Conservation (phyloP, 2,888 invertebrate genomes). For the Hypomecis punctinalis region DNA sequence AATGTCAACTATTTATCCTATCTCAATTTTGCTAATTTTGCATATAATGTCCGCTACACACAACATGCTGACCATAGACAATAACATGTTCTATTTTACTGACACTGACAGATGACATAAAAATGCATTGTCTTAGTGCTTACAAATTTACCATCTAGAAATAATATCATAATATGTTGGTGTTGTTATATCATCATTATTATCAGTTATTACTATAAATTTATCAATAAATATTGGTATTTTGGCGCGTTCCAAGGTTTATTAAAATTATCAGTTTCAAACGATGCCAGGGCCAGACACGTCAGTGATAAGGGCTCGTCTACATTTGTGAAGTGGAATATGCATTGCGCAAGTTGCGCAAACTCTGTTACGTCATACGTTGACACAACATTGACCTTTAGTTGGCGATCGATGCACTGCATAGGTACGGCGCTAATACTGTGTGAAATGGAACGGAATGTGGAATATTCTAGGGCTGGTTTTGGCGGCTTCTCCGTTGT, state of each 20-base stretch:
- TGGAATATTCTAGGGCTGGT: not conserved
- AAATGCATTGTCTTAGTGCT: not conserved
- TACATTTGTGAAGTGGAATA: not conserved
- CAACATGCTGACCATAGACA: no score
- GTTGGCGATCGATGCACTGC: conserved; percentile 67
- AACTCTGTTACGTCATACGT: conserved; percentile 40
- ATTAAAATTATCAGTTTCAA: conserved; percentile 20
- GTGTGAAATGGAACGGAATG: conserved; percentile 11
- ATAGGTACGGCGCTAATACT: conserved; percentile 16
- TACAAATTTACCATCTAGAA: not conserved
- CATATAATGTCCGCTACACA: no score
- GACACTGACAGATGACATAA: no score
- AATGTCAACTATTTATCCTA: no score
- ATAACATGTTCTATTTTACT: no score
- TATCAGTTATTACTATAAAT: not conserved
- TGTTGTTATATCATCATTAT: not conserved
- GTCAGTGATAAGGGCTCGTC: conserved; percentile 25
- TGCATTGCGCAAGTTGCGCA: conserved; percentile 29
- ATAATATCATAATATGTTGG: not conserved
- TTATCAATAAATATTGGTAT: conserved; percentile 5
- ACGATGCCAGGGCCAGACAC: conserved; percentile 24
- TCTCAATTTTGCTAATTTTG: no score
- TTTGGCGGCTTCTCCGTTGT: not conserved
- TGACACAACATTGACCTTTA: conserved; percentile 75
- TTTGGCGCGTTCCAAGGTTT: conserved; percentile 17